These are phyloP conservation scores for Ochropleura leucogaster DNA, from an alignment of 2,888 invertebrate species.

Conservation along the genomic window DNA sequence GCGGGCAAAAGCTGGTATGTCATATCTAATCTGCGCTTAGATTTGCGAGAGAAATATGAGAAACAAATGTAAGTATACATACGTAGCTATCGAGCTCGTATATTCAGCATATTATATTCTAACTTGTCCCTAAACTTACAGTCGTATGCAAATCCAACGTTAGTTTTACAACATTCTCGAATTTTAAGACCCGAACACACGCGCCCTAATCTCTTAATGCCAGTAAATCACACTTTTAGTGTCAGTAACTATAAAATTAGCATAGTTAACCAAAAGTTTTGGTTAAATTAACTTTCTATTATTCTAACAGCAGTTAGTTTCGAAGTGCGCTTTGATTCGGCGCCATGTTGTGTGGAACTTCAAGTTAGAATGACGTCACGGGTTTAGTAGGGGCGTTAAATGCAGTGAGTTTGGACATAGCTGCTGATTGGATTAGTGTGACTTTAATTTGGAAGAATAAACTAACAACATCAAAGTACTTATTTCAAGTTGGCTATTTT, in stretches of 20 bases:
- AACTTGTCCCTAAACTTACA: constrained; percentile 37
- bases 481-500: no score
- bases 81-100: background rate
- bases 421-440: background rate
- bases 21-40: no score
- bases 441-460: background rate
- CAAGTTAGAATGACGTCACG: constrained; percentile 30
- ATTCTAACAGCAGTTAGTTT: constrained; percentile 55
- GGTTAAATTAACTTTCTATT: constrained; percentile 66
- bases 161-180: constrained; percentile 49
- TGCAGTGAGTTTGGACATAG: constrained; percentile 20
- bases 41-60: background rate
- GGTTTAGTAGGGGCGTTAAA: constrained; percentile 19
- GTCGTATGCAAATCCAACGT: constrained; percentile 51
- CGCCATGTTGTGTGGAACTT: constrained; percentile 49
- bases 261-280: constrained; percentile 64
- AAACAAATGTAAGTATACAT: constrained; percentile 19
- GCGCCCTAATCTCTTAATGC: constrained; percentile 51
- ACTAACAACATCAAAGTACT: no score
- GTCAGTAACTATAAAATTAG: constrained; percentile 60
- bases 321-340: constrained; percentile 55
- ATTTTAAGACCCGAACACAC: constrained; percentile 54
- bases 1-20: no score
- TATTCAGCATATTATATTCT: constrained; percentile 30
- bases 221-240: constrained; percentile 52